Evolutionary conservation across 30 jellyfish, hydroid and myxozoan species (phyloP).

Genomic region (Turritopsis dohrnii): DNA sequence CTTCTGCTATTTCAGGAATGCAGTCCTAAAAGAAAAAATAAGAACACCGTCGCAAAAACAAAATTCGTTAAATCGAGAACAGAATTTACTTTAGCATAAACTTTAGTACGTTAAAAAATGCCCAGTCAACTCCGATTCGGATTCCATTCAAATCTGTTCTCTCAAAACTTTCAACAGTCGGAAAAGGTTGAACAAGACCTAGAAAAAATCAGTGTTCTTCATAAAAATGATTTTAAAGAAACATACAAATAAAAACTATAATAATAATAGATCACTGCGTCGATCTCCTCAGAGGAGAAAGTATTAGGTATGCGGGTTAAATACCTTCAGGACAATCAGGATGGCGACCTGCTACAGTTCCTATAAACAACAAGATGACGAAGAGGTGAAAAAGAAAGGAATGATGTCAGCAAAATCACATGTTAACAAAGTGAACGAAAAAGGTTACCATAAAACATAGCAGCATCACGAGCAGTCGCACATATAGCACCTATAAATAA

Average conservation of each 20-base stretch:
- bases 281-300: background rate
- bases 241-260: background rate
- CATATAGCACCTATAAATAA: constrained; percentile 54
- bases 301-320: background rate
- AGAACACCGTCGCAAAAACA: background rate
- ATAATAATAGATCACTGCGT: background rate
- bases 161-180: constrained; percentile 51
- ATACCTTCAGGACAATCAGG: constrained; percentile 58
- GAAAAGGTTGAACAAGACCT: constrained; percentile 82
- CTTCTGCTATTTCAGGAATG: background rate
- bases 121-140: constrained; percentile 83
- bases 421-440: background rate
- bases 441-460: constrained; percentile 47
- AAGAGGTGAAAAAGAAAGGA: background rate
- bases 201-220: background rate
- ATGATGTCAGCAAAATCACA: background rate
- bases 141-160: constrained; percentile 65
- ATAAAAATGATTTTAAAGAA: background rate
- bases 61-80: background rate
- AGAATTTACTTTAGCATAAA: too few relatives aligned
- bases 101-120: constrained; percentile 46
- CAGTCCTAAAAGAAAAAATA: background rate
- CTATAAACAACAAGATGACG: constrained; percentile 31
- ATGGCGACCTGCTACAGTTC: constrained; percentile 84
- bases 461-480: constrained; percentile 56